phyloP scores from a whole-genome alignment of 2,888 invertebrate species.

The Phalangium opilio region DNA sequence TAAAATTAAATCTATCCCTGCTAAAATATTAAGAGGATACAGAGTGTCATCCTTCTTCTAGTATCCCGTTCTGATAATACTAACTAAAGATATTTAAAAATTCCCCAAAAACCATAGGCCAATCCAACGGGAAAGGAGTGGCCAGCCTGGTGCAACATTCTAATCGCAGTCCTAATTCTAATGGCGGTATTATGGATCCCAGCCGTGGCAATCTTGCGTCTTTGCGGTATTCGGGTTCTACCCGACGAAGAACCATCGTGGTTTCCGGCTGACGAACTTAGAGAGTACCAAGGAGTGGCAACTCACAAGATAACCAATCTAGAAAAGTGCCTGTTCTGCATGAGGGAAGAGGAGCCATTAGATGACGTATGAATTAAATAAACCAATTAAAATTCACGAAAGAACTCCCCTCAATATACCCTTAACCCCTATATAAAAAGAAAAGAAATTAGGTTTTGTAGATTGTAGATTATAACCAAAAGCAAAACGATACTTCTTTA shows the following conservation, averaged over 20 bases:
- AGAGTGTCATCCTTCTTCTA: too few relatives aligned
- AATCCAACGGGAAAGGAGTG: slow-evolving; percentile 50
- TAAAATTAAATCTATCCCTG: too few relatives aligned
- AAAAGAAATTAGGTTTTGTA: too few relatives aligned
- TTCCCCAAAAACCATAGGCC: too few relatives aligned
- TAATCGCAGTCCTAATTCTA: slow-evolving; percentile 55
- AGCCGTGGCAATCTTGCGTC: slow-evolving; percentile 45
- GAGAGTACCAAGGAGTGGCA: slow-evolving; percentile 75
- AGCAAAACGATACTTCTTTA: too few relatives aligned
- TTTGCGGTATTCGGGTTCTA: slow-evolving; percentile 51
- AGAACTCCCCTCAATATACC: too few relatives aligned
- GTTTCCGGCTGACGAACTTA: slow-evolving; percentile 76
- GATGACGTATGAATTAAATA: slow-evolving; percentile 3
- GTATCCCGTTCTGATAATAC: too few relatives aligned
- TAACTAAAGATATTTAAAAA: too few relatives aligned
- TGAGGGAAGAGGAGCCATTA: slow-evolving; percentile 36
- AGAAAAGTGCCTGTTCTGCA: slow-evolving; percentile 67
- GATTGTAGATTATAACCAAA: too few relatives aligned
- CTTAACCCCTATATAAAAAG: too few relatives aligned
- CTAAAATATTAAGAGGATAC: too few relatives aligned
- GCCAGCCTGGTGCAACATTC: slow-evolving; percentile 66
- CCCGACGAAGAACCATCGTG: slow-evolving; percentile 80
- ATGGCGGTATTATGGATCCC: slow-evolving; percentile 81
- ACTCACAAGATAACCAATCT: slow-evolving; percentile 61
- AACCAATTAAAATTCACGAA: too few relatives aligned